These are phyloP conservation scores for Galeruca laticollis DNA, from an alignment of 2,888 invertebrate genomes.

Conservation along the genomic window DNA sequence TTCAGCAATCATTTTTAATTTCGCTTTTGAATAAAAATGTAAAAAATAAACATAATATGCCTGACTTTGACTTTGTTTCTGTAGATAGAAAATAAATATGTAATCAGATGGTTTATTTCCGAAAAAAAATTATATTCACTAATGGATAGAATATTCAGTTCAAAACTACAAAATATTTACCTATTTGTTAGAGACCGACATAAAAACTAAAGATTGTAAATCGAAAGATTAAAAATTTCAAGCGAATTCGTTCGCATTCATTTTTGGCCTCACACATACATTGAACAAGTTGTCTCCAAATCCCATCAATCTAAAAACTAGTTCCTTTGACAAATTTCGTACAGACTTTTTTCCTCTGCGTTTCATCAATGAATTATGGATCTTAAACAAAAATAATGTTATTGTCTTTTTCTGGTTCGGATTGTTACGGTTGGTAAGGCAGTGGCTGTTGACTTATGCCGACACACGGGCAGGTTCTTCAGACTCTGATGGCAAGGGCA, in stretches of 20 bases:
- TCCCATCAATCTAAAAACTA: constrained; percentile 48
- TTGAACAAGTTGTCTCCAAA: constrained; percentile 34
- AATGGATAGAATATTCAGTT: too few species aligned
- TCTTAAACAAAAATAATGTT: constrained; percentile 47
- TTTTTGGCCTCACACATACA: constrained; percentile 18
- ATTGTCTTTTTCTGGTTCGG: constrained; percentile 45
- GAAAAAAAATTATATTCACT: too few species aligned
- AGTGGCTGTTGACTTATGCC: constrained; percentile 33
- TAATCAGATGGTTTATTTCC: too few species aligned
- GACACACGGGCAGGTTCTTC: constrained; percentile 37
- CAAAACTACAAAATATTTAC: too few species aligned
- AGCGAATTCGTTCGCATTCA: neutral
- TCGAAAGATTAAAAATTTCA: neutral
- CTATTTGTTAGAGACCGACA: neutral
- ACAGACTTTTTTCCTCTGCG: constrained; percentile 44
- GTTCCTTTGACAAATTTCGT: constrained; percentile 50
- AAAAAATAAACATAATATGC: too few species aligned
- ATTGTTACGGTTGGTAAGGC: constrained; percentile 30
- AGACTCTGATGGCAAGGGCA: constrained; percentile 45
- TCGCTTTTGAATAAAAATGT: too few species aligned
- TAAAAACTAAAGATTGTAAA: neutral
- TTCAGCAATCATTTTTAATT: too few species aligned
- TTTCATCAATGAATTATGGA: constrained; percentile 48
- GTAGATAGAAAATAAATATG: too few species aligned
- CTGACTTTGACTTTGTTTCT: too few species aligned